These are phyloP conservation scores for Forbesichthys papilliferus DNA, from an alignment of 2,113 vertebrate genomes.

Conservation along the genomic window DNA sequence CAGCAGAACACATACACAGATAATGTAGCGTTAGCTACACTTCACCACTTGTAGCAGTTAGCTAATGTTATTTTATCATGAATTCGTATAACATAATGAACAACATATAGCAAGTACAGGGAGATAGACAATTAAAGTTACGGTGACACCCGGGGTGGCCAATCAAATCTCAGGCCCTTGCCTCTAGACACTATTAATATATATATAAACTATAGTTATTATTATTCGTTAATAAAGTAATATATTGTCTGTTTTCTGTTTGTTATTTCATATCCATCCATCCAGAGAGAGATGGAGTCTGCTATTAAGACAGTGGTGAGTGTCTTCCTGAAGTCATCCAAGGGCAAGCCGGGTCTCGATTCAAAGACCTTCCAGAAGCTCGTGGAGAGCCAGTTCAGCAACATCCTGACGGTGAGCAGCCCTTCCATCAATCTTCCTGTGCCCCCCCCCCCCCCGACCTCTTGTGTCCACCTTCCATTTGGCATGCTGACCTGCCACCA, in stretches of 20 bases:
- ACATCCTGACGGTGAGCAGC: conserved; percentile 76
- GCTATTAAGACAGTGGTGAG: conserved; percentile 76
- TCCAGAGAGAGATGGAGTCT: conserved; percentile 70
- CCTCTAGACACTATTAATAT: too few relatives aligned
- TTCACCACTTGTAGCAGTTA: too few relatives aligned
- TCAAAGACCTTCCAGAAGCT: conserved; percentile 73
- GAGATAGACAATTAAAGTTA: too few relatives aligned
- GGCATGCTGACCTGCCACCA: conserved; percentile 8
- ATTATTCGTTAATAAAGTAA: neutral
- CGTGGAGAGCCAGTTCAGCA: conserved; percentile 72
- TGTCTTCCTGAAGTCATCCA: conserved; percentile 72
- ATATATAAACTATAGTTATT: neutral
- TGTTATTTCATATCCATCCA: conserved; percentile 1
- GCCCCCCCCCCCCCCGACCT: neutral
- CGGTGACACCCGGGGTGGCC: too few relatives aligned
- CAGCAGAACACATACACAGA: too few relatives aligned
- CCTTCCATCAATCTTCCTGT: conserved; percentile 26
- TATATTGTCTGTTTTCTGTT: neutral
- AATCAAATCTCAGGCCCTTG: too few relatives aligned
- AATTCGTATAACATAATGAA: too few relatives aligned
- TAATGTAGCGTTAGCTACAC: too few relatives aligned
- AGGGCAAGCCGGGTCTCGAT: conserved; percentile 73
- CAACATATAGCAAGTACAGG: too few relatives aligned
- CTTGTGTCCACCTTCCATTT: neutral
- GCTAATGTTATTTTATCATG: too few relatives aligned